Base-by-base conservation (phyloP, 2,888 invertebrate species). In the Netelia melanura region DNA sequence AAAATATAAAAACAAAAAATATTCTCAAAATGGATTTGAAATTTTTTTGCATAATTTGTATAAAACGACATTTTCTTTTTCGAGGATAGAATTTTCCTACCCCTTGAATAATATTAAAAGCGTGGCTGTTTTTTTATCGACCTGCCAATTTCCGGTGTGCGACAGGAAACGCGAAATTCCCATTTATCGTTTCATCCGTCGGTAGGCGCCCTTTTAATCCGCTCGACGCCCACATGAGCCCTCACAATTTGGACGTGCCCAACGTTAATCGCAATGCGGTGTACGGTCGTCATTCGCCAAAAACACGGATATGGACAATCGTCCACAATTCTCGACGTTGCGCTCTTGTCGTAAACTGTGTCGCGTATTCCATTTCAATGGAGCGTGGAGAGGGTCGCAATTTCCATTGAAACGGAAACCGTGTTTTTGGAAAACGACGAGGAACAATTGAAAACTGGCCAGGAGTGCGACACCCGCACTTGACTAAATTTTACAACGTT, bases 231-330 rank as follows among this genome's bases (percentile, higher is more conserved):
- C 83, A 5, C 25, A 38, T 8, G 23, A 44, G 14, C 72, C 61
- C 65, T 78, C 44, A 8, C 68, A 83, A 83, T 83, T 78, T 25
- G 25, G 1, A 43, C 38, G 58, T 61, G 67, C 10, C 71, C 9
- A 58, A 38, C 58, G 17, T 77, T 74, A 21, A 78, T 62, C 52
- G 25, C 71, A 54, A 62, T 30, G 72, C n/a, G 65, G 67, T 78
- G 62, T 43, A 58, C 17, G 23, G 5, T 54, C 56, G 68, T 68
- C 61, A 78, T 72, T 74, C 72, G 77, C 61, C 43, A 43, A 23
- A 30, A 65, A 61, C 17, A 62, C 78, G 58, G 10, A 21, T 17
- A 21, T 58, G 52, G 23, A 64, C 14, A 43, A 17, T 44, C 70
- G 67, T n/a, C 56, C 74, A 75, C 83, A 74, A 10, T 74, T 70